A percentile compares a stretch with the other conserved stretches of the same genome.
phyloP scores from a whole-genome alignment of 2,888 invertebrate species.

The Torymus texanus region DNA sequence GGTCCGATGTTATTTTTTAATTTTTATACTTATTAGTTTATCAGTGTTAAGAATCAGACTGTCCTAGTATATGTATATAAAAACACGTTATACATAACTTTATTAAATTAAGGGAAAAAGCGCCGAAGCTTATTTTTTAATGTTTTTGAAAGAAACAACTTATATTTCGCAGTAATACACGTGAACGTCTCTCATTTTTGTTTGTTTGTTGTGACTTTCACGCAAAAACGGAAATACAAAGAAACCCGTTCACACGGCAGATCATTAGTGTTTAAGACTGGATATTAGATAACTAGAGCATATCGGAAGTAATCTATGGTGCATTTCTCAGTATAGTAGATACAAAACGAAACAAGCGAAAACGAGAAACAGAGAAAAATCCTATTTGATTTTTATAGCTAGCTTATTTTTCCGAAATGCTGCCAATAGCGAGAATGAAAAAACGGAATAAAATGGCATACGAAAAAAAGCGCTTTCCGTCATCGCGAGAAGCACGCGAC shows the following conservation, averaged over 20 bases:
- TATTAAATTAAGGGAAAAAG: constrained; percentile 41
- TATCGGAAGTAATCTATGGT: constrained; percentile 68
- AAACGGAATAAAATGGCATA: constrained; percentile 36
- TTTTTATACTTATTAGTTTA: constrained; percentile 52
- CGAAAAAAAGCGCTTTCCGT: constrained; percentile 58
- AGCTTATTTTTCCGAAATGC: constrained; percentile 65
- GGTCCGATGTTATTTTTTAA: constrained; percentile 53
- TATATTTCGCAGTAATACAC: constrained; percentile 36
- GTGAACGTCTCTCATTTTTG: constrained; percentile 29
- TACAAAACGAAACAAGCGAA: constrained; percentile 31
- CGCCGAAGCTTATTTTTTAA: constrained; percentile 44
- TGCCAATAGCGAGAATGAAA: constrained; percentile 31
- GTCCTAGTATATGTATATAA: constrained; percentile 44
- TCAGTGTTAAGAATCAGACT: constrained; percentile 50
- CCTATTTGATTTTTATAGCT: constrained; percentile 64
- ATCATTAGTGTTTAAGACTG: constrained; percentile 68
- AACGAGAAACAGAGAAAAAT: constrained; percentile 50
- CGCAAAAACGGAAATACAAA: constrained; percentile 28
- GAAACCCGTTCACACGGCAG: constrained; percentile 60
- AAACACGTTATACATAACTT: constrained; percentile 44
- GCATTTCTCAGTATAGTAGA: constrained; percentile 67
- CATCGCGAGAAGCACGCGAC: constrained; percentile 53
- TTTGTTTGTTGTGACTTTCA: constrained; percentile 33
- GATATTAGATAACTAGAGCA: constrained; percentile 66
- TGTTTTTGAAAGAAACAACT: constrained; percentile 38